Evolutionary conservation across 2,113 vertebrate genomes (phyloP).

Genomic region (Lepisosteus oculatus): DNA sequence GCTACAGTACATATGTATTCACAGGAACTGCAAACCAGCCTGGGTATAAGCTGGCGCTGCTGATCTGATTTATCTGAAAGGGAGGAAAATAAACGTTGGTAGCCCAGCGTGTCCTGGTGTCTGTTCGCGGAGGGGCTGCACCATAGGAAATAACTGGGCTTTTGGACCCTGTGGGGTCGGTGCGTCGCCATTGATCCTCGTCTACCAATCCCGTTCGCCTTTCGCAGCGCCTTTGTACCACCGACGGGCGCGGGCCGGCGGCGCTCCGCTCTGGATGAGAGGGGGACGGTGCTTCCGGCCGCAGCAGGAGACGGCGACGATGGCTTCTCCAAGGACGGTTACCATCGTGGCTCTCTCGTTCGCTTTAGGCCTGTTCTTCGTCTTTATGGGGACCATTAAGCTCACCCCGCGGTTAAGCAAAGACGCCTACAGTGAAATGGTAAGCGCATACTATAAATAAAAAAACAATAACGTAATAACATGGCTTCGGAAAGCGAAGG

Average conservation of each 20-base stretch:
- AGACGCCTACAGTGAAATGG: conserved; percentile 96
- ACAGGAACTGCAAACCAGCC: no score
- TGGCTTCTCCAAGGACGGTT: conserved; percentile 90
- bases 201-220: conserved; percentile 38
- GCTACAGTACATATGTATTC: no score
- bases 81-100: no score
- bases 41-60: no score
- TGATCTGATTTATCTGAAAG: no score
- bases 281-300: conserved; percentile 41
- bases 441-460: conserved; percentile 58
- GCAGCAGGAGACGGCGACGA: conserved; percentile 42
- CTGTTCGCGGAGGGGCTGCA: no score
- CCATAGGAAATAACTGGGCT: conserved; percentile 33
- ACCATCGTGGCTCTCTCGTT: conserved; percentile 91
- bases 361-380: conserved; percentile 91
- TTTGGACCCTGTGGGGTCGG: conserved; percentile 61
- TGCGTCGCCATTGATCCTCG: conserved; percentile 33
- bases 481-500: conserved; percentile 15
- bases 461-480: background rate
- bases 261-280: conserved; percentile 23
- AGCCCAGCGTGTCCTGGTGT: no score
- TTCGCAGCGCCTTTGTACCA: conserved; percentile 1
- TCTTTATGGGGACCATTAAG: conserved; percentile 98
- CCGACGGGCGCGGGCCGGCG: background rate
- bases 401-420: conserved; percentile 92